phyloP scores from a whole-genome alignment of 2,888 invertebrate genomes.

The Heteromurus nitidus region DNA sequence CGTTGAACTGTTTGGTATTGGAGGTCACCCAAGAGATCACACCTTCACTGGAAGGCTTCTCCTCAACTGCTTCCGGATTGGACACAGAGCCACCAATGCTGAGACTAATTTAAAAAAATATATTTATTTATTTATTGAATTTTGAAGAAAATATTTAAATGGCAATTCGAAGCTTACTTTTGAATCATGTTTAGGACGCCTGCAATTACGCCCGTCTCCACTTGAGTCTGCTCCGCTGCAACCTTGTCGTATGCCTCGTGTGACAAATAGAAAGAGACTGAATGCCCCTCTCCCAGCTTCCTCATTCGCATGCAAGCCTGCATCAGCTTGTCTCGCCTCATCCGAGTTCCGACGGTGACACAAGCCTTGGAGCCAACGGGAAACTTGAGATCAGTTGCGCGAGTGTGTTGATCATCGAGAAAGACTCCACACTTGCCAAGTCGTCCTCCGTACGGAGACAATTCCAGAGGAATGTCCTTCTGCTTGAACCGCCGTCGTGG shows the following conservation, averaged over 20 bases:
- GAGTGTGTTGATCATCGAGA: conserved; percentile 68
- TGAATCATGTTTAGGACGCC: too few relatives aligned
- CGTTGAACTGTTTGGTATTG: conserved; percentile 53
- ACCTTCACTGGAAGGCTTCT: conserved; percentile 21
- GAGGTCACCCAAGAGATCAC: conserved; percentile 61
- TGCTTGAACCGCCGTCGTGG: conserved; percentile 9
- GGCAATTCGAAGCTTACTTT: too few relatives aligned
- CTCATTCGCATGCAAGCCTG: conserved; percentile 70
- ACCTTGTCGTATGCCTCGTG: too few relatives aligned
- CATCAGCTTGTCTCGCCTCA: conserved; percentile 67
- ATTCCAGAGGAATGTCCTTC: conserved; percentile 46
- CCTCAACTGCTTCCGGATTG: too few relatives aligned
- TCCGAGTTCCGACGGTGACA: conserved; percentile 64
- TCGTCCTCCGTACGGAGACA: conserved; percentile 54
- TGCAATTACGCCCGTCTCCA: too few relatives aligned
- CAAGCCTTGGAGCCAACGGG: conserved; percentile 43
- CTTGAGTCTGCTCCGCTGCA: too few relatives aligned
- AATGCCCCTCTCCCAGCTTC: conserved; percentile 63
- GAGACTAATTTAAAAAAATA: too few relatives aligned
- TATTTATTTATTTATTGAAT: too few relatives aligned
- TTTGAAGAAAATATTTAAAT: too few relatives aligned
- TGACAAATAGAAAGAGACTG: conserved; percentile 64
- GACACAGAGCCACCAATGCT: too few relatives aligned
- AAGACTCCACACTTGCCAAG: conserved; percentile 63
- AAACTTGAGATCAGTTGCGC: conserved; percentile 68